Conservation (phyloP, 2,797 vertebrate species). For the Rostrhamus sociabilis region DNA sequence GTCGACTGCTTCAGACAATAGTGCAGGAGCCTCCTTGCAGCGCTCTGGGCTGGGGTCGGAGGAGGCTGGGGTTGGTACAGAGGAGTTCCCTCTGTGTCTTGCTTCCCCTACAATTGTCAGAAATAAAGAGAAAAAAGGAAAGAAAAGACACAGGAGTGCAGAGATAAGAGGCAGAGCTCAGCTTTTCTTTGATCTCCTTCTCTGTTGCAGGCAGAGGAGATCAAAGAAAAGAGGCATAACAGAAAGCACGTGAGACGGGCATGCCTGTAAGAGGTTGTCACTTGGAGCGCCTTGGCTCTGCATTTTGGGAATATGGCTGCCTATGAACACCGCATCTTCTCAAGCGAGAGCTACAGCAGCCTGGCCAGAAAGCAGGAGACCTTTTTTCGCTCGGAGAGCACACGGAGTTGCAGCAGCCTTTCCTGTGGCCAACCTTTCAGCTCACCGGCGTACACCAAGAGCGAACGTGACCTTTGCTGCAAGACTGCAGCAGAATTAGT, state of each 20-base stretch:
- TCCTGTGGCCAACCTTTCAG: neutral
- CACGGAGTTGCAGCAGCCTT: neutral
- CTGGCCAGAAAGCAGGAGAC: neutral
- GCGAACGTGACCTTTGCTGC: neutral
- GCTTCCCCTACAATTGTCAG: neutral
- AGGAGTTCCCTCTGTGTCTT: neutral
- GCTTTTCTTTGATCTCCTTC: constrained; percentile 61
- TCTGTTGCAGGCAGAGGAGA: constrained; percentile 41
- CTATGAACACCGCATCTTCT: neutral
- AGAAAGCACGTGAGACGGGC: constrained; percentile 44
- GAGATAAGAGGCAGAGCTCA: constrained; percentile 55
- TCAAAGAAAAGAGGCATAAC: constrained; percentile 59
- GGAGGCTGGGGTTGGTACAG: neutral
- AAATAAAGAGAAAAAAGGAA: constrained; percentile 9
- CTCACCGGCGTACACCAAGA: accelerated
- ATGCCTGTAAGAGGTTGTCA: neutral
- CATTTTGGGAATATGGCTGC: neutral
- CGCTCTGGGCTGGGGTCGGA: neutral
- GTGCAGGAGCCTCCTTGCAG: neutral
- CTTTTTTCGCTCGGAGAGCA: neutral
- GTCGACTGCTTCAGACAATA: neutral
- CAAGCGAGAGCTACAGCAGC: neutral
- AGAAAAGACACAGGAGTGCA: constrained; percentile 7
- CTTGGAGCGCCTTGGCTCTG: neutral
- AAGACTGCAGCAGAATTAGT: neutral